These are phyloP conservation scores for Ametastegia equiseti DNA, from an alignment of 2,888 invertebrate species.

Conservation along the genomic window DNA sequence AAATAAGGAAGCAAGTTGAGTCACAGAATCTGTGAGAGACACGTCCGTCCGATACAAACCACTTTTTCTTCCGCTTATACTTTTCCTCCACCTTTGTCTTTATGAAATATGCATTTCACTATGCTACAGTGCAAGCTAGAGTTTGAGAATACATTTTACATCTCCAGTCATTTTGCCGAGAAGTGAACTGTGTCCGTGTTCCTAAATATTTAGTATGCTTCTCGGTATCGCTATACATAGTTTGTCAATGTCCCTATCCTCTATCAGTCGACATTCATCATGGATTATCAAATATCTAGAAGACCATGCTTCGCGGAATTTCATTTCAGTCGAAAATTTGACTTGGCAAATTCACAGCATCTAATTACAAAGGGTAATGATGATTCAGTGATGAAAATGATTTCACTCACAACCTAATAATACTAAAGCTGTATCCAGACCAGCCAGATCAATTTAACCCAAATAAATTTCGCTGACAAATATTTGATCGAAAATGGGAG, in stretches of 20 bases:
- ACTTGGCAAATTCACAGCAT: background rate
- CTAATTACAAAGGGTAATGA: background rate
- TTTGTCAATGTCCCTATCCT: conserved; percentile 13
- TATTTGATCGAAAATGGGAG: too few relatives aligned
- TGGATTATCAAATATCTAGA: background rate
- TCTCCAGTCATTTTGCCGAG: conserved; percentile 11
- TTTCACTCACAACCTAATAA: background rate
- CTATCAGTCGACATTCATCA: background rate
- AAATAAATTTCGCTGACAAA: background rate
- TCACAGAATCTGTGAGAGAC: background rate
- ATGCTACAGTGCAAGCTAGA: conserved; percentile 18
- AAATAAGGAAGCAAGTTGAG: background rate
- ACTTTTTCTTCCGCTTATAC: conserved; percentile 22
- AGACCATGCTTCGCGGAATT: background rate
- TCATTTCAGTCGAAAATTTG: background rate
- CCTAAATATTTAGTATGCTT: conserved; percentile 23
- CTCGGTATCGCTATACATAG: conserved; percentile 28
- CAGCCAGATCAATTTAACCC: background rate
- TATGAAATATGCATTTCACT: conserved; percentile 40
- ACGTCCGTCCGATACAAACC: conserved; percentile 23
- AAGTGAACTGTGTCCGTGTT: conserved; percentile 12
- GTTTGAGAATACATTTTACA: conserved; percentile 22
- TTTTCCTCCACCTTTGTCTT: conserved; percentile 20
- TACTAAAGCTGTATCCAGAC: too few relatives aligned
- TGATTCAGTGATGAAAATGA: background rate